Base-by-base conservation (phyloP, 2,888 invertebrate genomes). In the Erebia epiphron region DNA sequence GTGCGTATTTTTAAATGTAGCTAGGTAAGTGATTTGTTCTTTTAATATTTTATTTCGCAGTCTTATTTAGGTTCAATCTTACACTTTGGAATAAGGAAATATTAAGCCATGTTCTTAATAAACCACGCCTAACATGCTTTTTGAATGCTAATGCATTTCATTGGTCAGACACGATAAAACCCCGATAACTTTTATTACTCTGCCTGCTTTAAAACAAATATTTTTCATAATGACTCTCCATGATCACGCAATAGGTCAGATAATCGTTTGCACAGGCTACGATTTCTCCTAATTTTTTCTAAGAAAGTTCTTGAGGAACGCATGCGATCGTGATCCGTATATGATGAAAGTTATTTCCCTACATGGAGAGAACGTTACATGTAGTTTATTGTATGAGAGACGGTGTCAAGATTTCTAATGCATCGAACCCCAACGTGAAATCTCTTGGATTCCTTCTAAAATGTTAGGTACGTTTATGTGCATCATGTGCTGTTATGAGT, bases 221-320 rank as follows among this genome's bases (percentile, higher is more conserved):
- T 18, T 66, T 56, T 43, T 56, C 56, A 56, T 35, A 58, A 58
- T 58, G 57, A 58, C 58, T 58, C 49, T 16, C 67, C 49, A 9
- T 49, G n/a, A 35, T 66, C 61, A 68, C 52, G 68, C 71, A 58
- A 70, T 57, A 69, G 71, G 73, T 71, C 71, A 70, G 11, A 65
- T 70, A 68, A 65, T 68, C 64, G 54, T 70, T 54, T 69, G 54
- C 67, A n/a, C 16, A 43, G 10, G 2, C 11, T 11, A 11, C 41
- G 84, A 88, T 89, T 89, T 90, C 89, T 83, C 86, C 82, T 78
- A 84, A 80, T 82, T 80, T 81, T 81, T 80, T 78, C 79, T 81
- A 77, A 81, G 82, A 81, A 83, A 84, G 85, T 82, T 81, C 60
- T 63, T 13, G 57, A 72, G 56, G 68, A 70, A 81, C 80, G 83